Conservation (phyloP, 1,140 invertebrate species). For the Drosophila azteca region DNA sequence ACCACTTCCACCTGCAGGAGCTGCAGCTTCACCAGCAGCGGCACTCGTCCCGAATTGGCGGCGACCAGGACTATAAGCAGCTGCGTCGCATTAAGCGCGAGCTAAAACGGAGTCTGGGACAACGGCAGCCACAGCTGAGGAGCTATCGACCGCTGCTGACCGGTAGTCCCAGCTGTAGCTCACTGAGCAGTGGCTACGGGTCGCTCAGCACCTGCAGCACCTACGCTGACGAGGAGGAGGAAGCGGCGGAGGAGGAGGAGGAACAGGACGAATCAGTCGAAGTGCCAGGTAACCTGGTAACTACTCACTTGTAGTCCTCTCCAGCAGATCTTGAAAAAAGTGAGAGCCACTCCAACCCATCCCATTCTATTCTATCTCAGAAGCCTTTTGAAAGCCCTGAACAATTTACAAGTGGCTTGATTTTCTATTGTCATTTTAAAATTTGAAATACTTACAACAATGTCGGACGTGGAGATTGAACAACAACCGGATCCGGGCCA, state of each 20-base stretch:
- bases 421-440: slow-evolving; percentile 21
- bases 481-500: slow-evolving; percentile 18
- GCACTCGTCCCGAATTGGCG: slow-evolving; percentile 2
- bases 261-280: background rate
- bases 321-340: too few species aligned
- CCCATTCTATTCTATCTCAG: background rate
- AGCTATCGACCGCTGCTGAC: slow-evolving; percentile 33
- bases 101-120: slow-evolving; percentile 66
- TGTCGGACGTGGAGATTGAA: slow-evolving; percentile 65
- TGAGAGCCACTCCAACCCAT: too few species aligned
- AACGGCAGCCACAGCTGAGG: slow-evolving; percentile 56
- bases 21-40: slow-evolving; percentile 50
- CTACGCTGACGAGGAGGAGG: slow-evolving; percentile 25
- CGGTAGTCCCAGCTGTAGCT: slow-evolving; percentile 47
- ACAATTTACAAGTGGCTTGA: slow-evolving; percentile 6
- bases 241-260: slow-evolving; percentile 7
- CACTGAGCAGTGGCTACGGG: slow-evolving; percentile 65
- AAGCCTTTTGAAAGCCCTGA: background rate
- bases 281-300: slow-evolving; percentile 21
- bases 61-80: slow-evolving; percentile 63
- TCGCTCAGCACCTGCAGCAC: slow-evolving; percentile 33
- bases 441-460: slow-evolving; percentile 28
- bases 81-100: slow-evolving; percentile 63
- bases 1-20: slow-evolving; percentile 78
- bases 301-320: slow-evolving; percentile 38